Evolutionary conservation across 2,888 invertebrate species (phyloP), one percentile per base, ranked within the genome.

Genomic region (Mythimna lalbum): DNA sequence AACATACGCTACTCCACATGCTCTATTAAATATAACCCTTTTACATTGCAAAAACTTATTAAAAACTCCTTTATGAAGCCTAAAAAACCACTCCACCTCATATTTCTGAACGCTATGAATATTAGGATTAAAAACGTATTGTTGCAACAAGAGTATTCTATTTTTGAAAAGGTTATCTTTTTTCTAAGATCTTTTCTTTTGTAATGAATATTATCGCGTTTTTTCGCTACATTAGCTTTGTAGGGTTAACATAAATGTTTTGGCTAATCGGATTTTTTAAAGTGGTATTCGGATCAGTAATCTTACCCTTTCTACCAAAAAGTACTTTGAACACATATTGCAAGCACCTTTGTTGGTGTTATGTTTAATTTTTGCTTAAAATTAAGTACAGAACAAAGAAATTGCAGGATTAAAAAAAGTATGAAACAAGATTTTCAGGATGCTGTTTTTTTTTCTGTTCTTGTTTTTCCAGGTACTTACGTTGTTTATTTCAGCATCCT

Each of bases 241-340:
- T 84, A 83, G 85, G 84, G 86, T 87, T 88, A 86, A 86, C 87
- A 86, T 88, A 89, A 91, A 91, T 90, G 89, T 91, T 91, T 87
- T 87, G 76, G 73, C 73, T 93, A 92, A 93, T 90, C 90, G 90
- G 91, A 91, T 93, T 91, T 89, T 84, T 85, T 80, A 82, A 86
- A 87, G 85, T 82, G 83, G 71, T 73, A 71, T 68, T 73, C 33
- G 52, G 69, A n/a, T 63, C 55, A 64, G 70, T 66, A 64, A 79
- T 57, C 39, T 64, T 57, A 57, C n/a, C 21, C n/a, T 59, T 79
- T 64, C 69, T 53, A 2, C 5, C 6, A 50, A 65, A 63, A 52
- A 31, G 0, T 33, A 31, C 23, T 60, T 36, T 76, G 36, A 19
- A 33, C 27, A 39, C 12, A 59, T 43, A 43, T 65, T 62, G 12